phyloP scores from a whole-genome alignment of 1,140 invertebrate species.

The Hestina assimilis region DNA sequence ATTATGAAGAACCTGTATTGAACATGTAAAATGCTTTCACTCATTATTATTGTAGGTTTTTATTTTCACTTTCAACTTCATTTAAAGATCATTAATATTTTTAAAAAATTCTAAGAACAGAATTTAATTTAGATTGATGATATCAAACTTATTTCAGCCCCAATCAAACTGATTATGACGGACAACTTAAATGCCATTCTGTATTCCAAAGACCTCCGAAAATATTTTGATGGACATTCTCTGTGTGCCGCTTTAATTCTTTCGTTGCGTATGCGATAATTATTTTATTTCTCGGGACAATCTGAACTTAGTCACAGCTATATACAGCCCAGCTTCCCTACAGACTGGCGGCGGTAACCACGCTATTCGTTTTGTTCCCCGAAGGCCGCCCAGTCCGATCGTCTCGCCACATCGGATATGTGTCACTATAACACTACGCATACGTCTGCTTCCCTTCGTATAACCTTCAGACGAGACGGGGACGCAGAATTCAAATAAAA shows the following conservation, averaged over 20 bases:
- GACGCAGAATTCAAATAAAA: slow-evolving; percentile 49
- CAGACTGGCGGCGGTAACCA: slow-evolving; percentile 36
- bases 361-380: slow-evolving; percentile 57
- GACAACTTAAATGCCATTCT: slow-evolving; percentile 4
- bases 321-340: slow-evolving; percentile 37
- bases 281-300: slow-evolving; percentile 28
- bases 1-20: no score
- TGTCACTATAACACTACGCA: slow-evolving; percentile 70
- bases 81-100: no score
- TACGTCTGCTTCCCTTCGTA: slow-evolving; percentile 51
- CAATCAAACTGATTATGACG: slow-evolving; percentile 13
- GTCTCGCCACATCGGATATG: slow-evolving; percentile 63
- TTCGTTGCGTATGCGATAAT: slow-evolving; percentile 15
- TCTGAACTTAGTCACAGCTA: slow-evolving; percentile 13
- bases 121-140: slow-evolving; percentile 9
- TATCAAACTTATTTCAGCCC: slow-evolving; percentile 8
- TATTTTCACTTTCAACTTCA: no score
- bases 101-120: no score
- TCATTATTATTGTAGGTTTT: no score
- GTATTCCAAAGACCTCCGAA: slow-evolving; percentile 9
- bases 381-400: slow-evolving; percentile 66
- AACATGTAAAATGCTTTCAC: no score
- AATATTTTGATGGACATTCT: slow-evolving; percentile 17
- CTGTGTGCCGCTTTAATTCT: slow-evolving; percentile 10
- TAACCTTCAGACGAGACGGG: slow-evolving; percentile 51